These are phyloP conservation scores for Dinoponera quadriceps DNA, from an alignment of 1,140 invertebrate genomes.

Conservation along the genomic window DNA sequence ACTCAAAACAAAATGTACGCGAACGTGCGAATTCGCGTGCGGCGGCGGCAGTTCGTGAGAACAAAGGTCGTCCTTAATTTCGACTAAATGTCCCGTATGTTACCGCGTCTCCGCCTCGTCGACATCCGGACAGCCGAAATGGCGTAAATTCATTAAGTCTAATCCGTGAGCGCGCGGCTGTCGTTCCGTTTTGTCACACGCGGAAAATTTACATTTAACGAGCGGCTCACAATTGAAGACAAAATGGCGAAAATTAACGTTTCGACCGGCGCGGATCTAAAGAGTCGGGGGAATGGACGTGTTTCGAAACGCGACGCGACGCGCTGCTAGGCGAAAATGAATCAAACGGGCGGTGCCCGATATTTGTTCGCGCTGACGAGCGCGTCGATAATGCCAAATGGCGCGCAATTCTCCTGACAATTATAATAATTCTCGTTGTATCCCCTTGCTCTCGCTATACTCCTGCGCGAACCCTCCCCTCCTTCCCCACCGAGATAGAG, in stretches of 20 bases:
- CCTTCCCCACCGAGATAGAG: neutral
- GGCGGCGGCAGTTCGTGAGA: constrained; percentile 19
- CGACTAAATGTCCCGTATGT: constrained; percentile 41
- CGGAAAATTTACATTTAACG: constrained; percentile 57
- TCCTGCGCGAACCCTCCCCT: no score
- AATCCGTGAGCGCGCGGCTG: constrained; percentile 26
- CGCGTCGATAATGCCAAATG: constrained; percentile 30
- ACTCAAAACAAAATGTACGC: constrained; percentile 46
- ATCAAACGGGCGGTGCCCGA: constrained; percentile 15
- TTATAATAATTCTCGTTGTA: constrained; percentile 16
- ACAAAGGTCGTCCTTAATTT: constrained; percentile 56
- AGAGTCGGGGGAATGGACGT: constrained; percentile 28
- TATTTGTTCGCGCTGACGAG: neutral
- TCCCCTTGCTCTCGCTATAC: neutral
- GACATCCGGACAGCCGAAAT: constrained; percentile 52
- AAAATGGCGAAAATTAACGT: constrained; percentile 51
- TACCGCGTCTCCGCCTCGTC: constrained; percentile 25
- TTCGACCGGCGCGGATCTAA: constrained; percentile 27
- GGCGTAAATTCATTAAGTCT: constrained; percentile 60
- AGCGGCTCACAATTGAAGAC: constrained; percentile 49
- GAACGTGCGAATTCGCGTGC: constrained; percentile 28
- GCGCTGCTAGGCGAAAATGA: constrained; percentile 17
- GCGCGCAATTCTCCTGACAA: neutral
- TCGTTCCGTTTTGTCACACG: constrained; percentile 38
- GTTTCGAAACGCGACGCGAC: constrained; percentile 14